A percentile compares a stretch with the other conserved stretches of the same genome.
These are phyloP conservation scores for Halichoeres trimaculatus DNA, from an alignment of 2,113 vertebrate species.

Conservation along the genomic window DNA sequence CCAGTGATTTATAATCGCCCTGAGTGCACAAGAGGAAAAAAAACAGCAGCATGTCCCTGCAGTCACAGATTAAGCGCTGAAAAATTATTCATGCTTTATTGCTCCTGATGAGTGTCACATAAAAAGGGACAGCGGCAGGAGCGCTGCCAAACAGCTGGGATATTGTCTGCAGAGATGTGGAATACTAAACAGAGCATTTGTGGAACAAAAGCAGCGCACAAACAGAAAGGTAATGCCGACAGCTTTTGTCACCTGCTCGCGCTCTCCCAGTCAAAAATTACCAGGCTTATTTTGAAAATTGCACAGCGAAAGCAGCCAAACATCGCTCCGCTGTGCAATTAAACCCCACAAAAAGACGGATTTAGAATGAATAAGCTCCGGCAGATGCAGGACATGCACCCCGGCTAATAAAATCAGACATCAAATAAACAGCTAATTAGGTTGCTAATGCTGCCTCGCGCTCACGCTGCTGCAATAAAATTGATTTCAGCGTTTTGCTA, in stretches of 20 bases:
- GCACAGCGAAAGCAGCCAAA: background rate
- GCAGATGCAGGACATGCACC: slow-evolving; percentile 21
- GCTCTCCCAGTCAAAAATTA: background rate
- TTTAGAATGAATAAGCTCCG: slow-evolving; percentile 8
- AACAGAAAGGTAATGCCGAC: slow-evolving; percentile 22
- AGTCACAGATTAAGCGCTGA: background rate
- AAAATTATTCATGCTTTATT: slow-evolving; percentile 27
- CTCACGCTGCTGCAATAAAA: slow-evolving; percentile 57
- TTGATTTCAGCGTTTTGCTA: slow-evolving; percentile 70
- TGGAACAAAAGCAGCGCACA: slow-evolving; percentile 39
- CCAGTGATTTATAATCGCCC: slow-evolving; percentile 4
- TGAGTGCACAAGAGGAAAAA: background rate
- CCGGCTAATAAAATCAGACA: slow-evolving; percentile 61
- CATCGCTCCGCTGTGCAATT: background rate
- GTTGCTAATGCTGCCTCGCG: slow-evolving; percentile 47
- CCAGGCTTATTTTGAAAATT: background rate
- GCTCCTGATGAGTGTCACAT: slow-evolving; percentile 48
- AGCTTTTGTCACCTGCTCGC: slow-evolving; percentile 14
- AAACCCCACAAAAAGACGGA: slow-evolving; percentile 2
- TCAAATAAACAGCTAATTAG: slow-evolving; percentile 70
- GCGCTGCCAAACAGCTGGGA: slow-evolving; percentile 50
- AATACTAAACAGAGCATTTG: slow-evolving; percentile 36
- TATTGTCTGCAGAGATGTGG: slow-evolving; percentile 49
- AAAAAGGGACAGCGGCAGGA: slow-evolving; percentile 23
- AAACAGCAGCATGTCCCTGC: background rate